Evolutionary conservation across 2,113 vertebrate species (phyloP).

Genomic region (Stigmatopora nigra): DNA sequence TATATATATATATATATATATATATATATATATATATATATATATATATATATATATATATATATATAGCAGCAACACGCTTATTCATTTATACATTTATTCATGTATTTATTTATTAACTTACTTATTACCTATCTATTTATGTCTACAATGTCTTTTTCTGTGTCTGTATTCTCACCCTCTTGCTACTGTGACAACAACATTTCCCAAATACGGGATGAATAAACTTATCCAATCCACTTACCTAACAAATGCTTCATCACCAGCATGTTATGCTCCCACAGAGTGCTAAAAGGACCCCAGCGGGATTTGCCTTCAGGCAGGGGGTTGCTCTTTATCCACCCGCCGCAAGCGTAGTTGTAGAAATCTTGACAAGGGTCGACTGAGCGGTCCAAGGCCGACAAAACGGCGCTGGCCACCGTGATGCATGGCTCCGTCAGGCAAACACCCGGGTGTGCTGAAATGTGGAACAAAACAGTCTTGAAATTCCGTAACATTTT

Average conservation of each 20-base stretch:
- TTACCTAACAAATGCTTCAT: constrained; percentile 91
- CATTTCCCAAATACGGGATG: no score
- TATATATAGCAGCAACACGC: no score
- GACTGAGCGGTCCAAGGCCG: constrained; percentile 76
- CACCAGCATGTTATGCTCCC: constrained; percentile 91
- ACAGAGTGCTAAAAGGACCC: constrained; percentile 91
- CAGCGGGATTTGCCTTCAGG: constrained; percentile 90
- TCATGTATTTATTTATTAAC: no score
- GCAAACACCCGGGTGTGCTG: constrained; percentile 72
- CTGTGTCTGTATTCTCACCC: no score
- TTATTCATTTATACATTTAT: no score
- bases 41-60: no score
- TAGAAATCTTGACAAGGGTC: constrained; percentile 95
- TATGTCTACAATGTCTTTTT: no score
- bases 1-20: no score
- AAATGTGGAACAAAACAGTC: not conserved
- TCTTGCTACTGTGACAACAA: no score
- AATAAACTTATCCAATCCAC: no score
- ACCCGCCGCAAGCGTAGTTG: constrained; percentile 86
- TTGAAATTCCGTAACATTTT: not conserved
- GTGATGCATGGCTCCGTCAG: constrained; percentile 82
- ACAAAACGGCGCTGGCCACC: constrained; percentile 79
- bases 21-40: no score
- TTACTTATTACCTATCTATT: no score
- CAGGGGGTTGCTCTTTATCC: constrained; percentile 88